Evolutionary conservation across 2,797 vertebrate species (phyloP), one percentile per base, ranked within the genome.

Genomic region (Lutjanus argentimaculatus): DNA sequence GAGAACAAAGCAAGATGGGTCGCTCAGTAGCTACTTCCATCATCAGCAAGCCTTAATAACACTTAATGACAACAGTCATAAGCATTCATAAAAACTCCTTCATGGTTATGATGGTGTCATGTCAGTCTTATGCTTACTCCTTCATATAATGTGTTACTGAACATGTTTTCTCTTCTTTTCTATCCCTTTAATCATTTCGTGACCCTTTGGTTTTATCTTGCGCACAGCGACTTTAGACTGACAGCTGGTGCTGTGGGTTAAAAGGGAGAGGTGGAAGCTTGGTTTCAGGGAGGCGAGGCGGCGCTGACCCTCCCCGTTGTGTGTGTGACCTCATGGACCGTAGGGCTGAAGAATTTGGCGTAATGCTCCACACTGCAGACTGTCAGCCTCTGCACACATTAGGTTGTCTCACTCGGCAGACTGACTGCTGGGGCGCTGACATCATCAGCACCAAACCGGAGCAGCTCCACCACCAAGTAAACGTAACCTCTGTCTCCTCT

Each of bases 401-500:
- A 68, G 63, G 67, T 72, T 12, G 57, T 74, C 66, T 15, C 67
- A 77, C 70, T 82, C 58, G 56, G 58, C 53, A 56, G 79, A 66
- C 63, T 83, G 82, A 79, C 40, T 19, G 40, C 22, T 16, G 46
- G 77, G 55, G 62, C 42, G 9, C 73, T 52, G 74, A 85, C 79
- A 77, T 72, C 64, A 76, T 79, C 69, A 49, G 62, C 67, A 65
- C 25, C 40, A 36, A 64, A 68, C 45, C 21, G 53, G 46, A 73
- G 59, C 69, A 59, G 43, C 36, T 69, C 57, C 36, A 36, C 53
- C 57, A 53, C 67, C 70, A 71, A 80, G 36, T 49, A 61, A 74
- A 43, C 36, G 7, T 80, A 68, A 85, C 77, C 86, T 80, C 81
- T 79, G 80, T 82, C 73, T 52, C 10, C 9, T 66, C 49, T 71